phyloP scores from a whole-genome alignment of 1,140 invertebrate genomes.

The Aethina tumida region DNA sequence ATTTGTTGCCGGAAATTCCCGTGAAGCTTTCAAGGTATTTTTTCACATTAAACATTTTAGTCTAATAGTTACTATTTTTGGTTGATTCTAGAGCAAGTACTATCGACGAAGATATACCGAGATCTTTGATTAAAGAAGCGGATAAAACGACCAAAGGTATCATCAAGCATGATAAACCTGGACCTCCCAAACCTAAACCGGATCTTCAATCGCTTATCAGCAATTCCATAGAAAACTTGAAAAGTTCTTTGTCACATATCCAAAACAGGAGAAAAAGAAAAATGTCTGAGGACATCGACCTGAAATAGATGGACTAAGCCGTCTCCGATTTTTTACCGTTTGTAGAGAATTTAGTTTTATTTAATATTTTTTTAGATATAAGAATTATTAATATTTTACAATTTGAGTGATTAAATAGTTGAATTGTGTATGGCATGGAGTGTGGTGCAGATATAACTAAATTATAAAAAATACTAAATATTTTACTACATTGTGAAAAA shows the following conservation, averaged over 20 bases:
- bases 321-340: too few species aligned
- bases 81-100: too few species aligned
- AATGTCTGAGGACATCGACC: constrained; percentile 24
- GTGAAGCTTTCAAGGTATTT: constrained; percentile 9
- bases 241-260: constrained; percentile 13
- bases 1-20: constrained; percentile 21
- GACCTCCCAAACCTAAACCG: background rate
- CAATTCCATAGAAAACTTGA: constrained; percentile 17
- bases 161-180: background rate
- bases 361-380: too few species aligned
- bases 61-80: background rate
- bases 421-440: too few species aligned
- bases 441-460: too few species aligned
- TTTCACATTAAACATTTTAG: constrained; percentile 1
- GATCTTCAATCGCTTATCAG: constrained; percentile 7
- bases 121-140: too few species aligned
- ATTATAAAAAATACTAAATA: too few species aligned
- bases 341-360: too few species aligned
- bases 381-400: too few species aligned
- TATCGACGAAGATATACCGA: too few species aligned
- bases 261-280: constrained; percentile 27
- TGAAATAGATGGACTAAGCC: constrained; percentile 21
- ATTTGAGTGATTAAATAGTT: too few species aligned
- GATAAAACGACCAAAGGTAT: constrained; percentile 4
- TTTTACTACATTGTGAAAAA: too few species aligned